phyloP scores from a whole-genome alignment of 2,113 vertebrate genomes.

The Chaetodon trifascialis region DNA sequence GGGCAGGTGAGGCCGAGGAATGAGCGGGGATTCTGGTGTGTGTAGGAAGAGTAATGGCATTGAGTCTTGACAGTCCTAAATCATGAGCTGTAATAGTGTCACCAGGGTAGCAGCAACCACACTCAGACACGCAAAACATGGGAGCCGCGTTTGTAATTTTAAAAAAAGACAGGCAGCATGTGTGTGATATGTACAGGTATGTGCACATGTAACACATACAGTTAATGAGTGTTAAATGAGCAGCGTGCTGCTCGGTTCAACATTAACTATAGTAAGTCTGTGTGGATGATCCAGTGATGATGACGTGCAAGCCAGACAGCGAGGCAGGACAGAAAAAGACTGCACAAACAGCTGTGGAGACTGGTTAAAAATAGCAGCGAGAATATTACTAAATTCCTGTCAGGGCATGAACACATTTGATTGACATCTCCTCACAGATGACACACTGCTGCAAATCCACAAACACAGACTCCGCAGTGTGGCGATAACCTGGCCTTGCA shows the following conservation, averaged over 20 bases:
- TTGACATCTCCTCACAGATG: conserved; percentile 24
- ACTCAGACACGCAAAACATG: conserved; percentile 9
- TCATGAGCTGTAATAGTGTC: conserved; percentile 65
- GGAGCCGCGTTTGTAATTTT: conserved; percentile 22
- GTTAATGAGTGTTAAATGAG: not conserved
- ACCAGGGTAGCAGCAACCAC: conserved; percentile 21
- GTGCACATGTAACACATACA: conserved; percentile 1
- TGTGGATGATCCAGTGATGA: conserved; percentile 1
- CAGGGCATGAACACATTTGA: conserved; percentile 40
- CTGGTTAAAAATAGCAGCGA: conserved; percentile 47
- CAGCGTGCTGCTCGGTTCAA: not conserved
- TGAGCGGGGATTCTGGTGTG: conserved; percentile 37
- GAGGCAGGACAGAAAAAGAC: conserved; percentile 3
- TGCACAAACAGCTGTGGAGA: conserved; percentile 14
- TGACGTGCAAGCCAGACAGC: not conserved
- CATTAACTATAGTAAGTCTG: not conserved
- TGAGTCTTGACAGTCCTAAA: conserved; percentile 60
- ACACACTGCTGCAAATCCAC: conserved; percentile 7
- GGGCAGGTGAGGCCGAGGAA: conserved; percentile 62
- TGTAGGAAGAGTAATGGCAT: conserved; percentile 60
- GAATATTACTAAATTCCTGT: conserved; percentile 36
- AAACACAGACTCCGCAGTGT: conserved; percentile 11
- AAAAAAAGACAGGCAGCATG: not conserved
- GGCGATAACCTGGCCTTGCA: not conserved
- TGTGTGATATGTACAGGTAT: not conserved